A percentile compares a stretch with the other conserved stretches of the same genome.
Conservation (phyloP, 2,888 invertebrate species). For the Homarus gammarus region DNA sequence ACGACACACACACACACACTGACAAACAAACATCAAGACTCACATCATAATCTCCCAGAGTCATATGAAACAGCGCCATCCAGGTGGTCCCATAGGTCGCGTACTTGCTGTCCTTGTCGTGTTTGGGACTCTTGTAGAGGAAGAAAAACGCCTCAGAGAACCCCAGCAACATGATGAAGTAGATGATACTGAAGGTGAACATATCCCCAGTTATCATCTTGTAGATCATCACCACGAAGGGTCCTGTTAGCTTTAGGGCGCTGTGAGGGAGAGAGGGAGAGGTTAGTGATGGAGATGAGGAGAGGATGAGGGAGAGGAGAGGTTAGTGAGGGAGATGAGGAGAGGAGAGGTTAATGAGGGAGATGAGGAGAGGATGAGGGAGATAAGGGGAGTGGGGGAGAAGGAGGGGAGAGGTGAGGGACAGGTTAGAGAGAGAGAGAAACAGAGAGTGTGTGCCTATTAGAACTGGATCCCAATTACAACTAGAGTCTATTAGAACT, state of each 20-base stretch:
- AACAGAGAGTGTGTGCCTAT: too few species aligned
- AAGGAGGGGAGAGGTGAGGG: too few species aligned
- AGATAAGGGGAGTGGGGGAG: background rate
- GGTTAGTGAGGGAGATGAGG: too few species aligned
- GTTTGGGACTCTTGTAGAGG: slow-evolving; percentile 90
- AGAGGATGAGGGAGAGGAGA: background rate
- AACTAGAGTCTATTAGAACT: too few species aligned
- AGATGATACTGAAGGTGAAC: slow-evolving; percentile 98
- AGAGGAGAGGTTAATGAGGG: background rate
- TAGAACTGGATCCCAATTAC: too few species aligned
- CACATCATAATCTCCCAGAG: slow-evolving; percentile 98
- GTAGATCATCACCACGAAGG: slow-evolving; percentile 99
- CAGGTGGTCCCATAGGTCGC: slow-evolving; percentile 93
- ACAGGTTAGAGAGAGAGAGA: too few species aligned
- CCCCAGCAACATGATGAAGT: slow-evolving; percentile 94
- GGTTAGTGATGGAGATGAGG: background rate
- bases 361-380: background rate
- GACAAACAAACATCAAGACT: slow-evolving; percentile 79
- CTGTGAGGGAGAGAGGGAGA: background rate
- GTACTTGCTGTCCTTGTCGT: slow-evolving; percentile 90
- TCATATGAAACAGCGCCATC: slow-evolving; percentile 99
- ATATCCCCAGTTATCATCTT: slow-evolving; percentile 99
- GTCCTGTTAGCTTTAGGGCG: slow-evolving; percentile 95
- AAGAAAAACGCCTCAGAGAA: slow-evolving; percentile 98
- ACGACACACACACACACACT: background rate